Evolutionary conservation across 2,113 vertebrate genomes (phyloP), one percentile per base, ranked within the genome.

Genomic region (Strix uralensis): DNA sequence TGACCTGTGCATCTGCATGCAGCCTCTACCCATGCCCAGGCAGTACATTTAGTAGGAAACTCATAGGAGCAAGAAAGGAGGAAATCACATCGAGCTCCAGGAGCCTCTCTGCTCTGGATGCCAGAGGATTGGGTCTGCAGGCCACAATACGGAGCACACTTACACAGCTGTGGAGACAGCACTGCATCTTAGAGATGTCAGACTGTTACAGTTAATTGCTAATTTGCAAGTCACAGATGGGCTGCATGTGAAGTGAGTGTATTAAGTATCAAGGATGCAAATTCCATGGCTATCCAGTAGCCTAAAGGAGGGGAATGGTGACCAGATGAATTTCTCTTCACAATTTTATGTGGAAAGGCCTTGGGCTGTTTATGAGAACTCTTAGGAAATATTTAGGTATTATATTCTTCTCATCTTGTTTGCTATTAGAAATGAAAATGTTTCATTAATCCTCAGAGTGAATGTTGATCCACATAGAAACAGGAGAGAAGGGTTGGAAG

Each of bases 1-100:
- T 57, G 27, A 21, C 8, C 15, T 9, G 5, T 29, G 13, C 27
- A 30, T 27, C 29, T 57, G 16, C 13, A 6, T 4, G 4, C 20
- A 71, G 13, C 11, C 7, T 25, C 47, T 42, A 29, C 20, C 8
- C 44, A 10, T 4, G 26, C 3, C 14, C 10, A 34, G 34, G 40
- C 36, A 63, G 36, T 2, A 42, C 7, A 3, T 38, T 38, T 17
- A 47, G 22, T 13, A 32, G 63, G 55, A 78, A 83, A 47, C 22
- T 47, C n/a, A 10, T 1, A 26, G 0, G 1, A 84, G 12, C 40
- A 78, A 51, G 49, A 38, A 65, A 71, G 13, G 20, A 47, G 12
- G 20, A 21, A 82, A 16, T 40, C 44, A 49, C 23, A 4, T 15
- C 2, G 2, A 47, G 12, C 38, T 81, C 27, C 22, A 23, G 29